Evolutionary conservation across 2,888 invertebrate genomes (phyloP).

Genomic region (Meiosimyza decipiens): DNA sequence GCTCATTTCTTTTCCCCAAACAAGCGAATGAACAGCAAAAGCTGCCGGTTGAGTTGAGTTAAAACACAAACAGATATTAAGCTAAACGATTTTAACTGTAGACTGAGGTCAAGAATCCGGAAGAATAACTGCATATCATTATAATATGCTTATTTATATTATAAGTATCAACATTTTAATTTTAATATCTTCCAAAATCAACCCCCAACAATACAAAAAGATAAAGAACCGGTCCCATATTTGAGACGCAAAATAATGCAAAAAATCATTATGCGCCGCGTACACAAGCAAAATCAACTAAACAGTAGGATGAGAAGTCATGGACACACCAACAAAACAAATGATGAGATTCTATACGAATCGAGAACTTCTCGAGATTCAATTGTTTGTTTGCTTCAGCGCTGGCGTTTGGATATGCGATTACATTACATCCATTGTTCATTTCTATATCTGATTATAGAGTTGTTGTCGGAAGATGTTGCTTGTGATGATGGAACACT

Average conservation of each 20-base stretch:
- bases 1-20: slow-evolving; percentile 22
- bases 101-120: slow-evolving; percentile 24
- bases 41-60: no score
- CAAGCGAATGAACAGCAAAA: no score
- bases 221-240: slow-evolving; percentile 31
- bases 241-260: slow-evolving; percentile 16
- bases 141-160: no score
- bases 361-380: slow-evolving; percentile 20
- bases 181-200: no score
- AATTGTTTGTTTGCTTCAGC: slow-evolving; percentile 3
- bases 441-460: slow-evolving; percentile 36
- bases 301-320: slow-evolving; percentile 40
- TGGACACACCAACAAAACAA: slow-evolving; percentile 37
- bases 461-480: slow-evolving; percentile 35
- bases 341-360: slow-evolving; percentile 35
- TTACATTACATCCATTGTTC: no score
- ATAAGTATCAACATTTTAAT: neutral
- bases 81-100: slow-evolving; percentile 8
- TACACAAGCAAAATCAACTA: neutral
- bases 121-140: neutral
- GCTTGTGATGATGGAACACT: neutral
- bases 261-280: slow-evolving; percentile 13
- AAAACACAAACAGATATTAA: no score
- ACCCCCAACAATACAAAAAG: no score
- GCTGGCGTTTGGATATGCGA: neutral